These are phyloP conservation scores for Drosophila fungiperda DNA, from an alignment of 2,888 invertebrate genomes.

Conservation along the genomic window DNA sequence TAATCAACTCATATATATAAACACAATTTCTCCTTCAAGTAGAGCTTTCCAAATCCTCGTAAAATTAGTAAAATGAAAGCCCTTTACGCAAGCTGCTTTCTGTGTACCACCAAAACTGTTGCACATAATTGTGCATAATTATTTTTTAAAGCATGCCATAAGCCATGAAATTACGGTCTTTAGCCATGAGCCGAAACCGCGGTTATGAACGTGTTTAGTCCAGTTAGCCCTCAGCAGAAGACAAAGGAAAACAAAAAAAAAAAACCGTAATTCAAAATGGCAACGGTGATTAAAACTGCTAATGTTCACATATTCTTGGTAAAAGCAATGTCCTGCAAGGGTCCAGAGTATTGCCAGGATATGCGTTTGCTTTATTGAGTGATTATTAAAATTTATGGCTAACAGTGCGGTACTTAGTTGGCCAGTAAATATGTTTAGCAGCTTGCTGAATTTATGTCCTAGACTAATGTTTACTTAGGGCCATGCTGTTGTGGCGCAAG, in stretches of 20 bases:
- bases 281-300: slow-evolving; percentile 62
- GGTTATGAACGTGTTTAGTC: slow-evolving; percentile 35
- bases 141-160: slow-evolving; percentile 42
- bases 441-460: slow-evolving; percentile 51
- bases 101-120: slow-evolving; percentile 24
- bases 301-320: slow-evolving; percentile 42
- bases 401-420: slow-evolving; percentile 26
- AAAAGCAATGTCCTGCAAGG: slow-evolving; percentile 27
- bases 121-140: slow-evolving; percentile 47
- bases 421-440: slow-evolving; percentile 55
- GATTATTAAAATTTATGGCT: slow-evolving; percentile 73
- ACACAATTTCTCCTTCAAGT: slow-evolving; percentile 1
- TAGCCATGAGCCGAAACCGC: slow-evolving; percentile 34
- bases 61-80: slow-evolving; percentile 1
- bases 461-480: slow-evolving; percentile 52
- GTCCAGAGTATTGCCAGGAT: not conserved
- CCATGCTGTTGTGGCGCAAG: not conserved
- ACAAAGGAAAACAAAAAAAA: slow-evolving; percentile 1
- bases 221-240: not conserved
- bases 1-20: not conserved
- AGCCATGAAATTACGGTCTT: slow-evolving; percentile 52
- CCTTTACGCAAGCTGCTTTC: not conserved
- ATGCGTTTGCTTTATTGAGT: slow-evolving; percentile 55
- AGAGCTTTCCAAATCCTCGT: not conserved
- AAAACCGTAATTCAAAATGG: slow-evolving; percentile 20